Base-by-base conservation (phyloP, 2,888 invertebrate genomes). In the Eupeodes latifasciatus region DNA sequence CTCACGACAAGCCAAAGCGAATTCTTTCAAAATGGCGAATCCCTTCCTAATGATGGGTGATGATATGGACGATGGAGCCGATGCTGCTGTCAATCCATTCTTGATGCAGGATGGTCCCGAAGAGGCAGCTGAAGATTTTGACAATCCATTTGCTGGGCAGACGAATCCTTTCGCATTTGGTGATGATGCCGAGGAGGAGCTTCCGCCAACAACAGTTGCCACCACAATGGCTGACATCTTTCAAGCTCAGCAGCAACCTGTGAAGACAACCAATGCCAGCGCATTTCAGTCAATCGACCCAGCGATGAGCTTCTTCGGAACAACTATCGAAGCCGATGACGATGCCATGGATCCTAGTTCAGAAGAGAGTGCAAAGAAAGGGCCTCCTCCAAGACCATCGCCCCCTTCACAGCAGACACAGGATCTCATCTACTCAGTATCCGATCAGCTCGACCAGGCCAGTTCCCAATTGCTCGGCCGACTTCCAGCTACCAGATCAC, bases 381-480 rank as follows among this genome's bases (percentile, higher is more conserved):
- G 84, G 14, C 92, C 92, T 77, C 94, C 94, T 40, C 95, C 95
- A 7, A 94, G 94, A 51, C 94, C 95, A 14, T 95, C 96, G 16
- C 96, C 96, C 5, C 95, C 96, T 34, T 96, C 96, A 0, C 95
- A 96, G 89, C 97, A 97, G 93, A 98, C 98, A 0, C 97, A 98
- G 94, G 97, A 97, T 91, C 94, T 98, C 34, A 96, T 98, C 67
- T 95, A 96, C 90, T 97, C 97, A 49, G 98, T 98, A 1, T 97
- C 98, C 53, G 98, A 97, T 2, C 97, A 97, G 79, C 96, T 98
- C 96, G 97, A 98, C 91, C 97, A 97, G 71, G 97, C 97, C 0
- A 98, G 98, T 90, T 96, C 97, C 5, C 96, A 97, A 91, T 94
- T 98, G 75, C 93, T 98, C 79, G 97, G 97, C 90, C 96, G 97